phyloP scores from a whole-genome alignment of 2,888 invertebrate genomes.

The Anagyrus pseudococci region DNA sequence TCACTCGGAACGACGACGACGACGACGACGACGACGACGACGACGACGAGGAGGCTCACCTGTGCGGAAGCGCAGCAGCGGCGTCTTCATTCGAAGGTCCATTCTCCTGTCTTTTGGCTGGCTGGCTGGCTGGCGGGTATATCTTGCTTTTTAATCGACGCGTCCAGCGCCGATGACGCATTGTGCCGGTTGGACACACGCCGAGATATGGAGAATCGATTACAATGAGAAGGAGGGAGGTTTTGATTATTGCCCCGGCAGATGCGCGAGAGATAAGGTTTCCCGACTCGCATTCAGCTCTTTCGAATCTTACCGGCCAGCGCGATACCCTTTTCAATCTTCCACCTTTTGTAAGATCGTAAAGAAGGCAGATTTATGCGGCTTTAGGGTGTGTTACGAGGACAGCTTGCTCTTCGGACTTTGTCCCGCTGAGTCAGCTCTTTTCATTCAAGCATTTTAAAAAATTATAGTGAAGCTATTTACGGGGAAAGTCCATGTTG shows the following conservation, averaged over 20 bases:
- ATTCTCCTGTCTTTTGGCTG: constrained; percentile 20
- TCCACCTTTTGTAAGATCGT: too few species aligned
- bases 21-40: background rate
- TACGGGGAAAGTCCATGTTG: too few species aligned
- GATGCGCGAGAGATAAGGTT: constrained; percentile 31
- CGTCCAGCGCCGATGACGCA: constrained; percentile 14
- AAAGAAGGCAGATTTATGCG: too few species aligned
- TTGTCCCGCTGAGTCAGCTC: too few species aligned
- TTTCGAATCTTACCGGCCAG: background rate
- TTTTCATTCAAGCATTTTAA: too few species aligned
- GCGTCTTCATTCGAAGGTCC: constrained; percentile 10
- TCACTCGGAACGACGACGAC: background rate
- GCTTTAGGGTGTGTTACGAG: too few species aligned
- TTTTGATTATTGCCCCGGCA: constrained; percentile 17
- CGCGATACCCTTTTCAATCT: background rate
- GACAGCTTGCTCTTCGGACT: too few species aligned
- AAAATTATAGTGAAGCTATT: too few species aligned
- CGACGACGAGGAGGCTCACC: background rate
- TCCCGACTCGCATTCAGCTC: constrained; percentile 1
- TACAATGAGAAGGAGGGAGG: constrained; percentile 14
- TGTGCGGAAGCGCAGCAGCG: background rate
- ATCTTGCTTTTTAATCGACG: constrained; percentile 21
- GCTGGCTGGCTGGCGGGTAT: background rate
- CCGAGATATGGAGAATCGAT: constrained; percentile 8
- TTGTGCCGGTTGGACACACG: background rate